A percentile compares a stretch with the other conserved stretches of the same genome.
phyloP scores from a whole-genome alignment of 2,113 vertebrate genomes.

The Oncorhynchus masou region DNA sequence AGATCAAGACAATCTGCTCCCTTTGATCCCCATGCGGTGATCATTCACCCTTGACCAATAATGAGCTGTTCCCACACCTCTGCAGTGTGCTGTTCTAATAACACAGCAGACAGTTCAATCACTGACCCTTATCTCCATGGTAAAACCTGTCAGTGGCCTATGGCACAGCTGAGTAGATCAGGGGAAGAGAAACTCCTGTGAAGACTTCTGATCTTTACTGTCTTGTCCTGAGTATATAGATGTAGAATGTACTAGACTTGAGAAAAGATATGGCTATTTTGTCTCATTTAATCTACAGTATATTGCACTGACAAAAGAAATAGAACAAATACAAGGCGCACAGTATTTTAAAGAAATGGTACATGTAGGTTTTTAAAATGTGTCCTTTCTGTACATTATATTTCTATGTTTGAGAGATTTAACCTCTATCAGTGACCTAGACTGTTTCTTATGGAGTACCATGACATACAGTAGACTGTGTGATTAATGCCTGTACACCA shows the following conservation, averaged over 20 bases:
- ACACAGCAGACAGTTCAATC: background rate
- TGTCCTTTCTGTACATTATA: constrained; percentile 39
- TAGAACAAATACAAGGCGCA: background rate
- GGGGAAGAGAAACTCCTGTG: background rate
- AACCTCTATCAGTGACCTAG: constrained; percentile 47
- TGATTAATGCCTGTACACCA: background rate
- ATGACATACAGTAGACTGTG: background rate
- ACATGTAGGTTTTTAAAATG: constrained; percentile 18
- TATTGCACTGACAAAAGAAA: background rate
- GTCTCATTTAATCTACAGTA: background rate
- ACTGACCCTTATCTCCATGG: constrained; percentile 7
- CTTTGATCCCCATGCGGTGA: constrained; percentile 31
- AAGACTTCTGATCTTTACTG: background rate
- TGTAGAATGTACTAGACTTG: background rate
- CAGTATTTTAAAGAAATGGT: background rate
- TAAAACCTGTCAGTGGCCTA: background rate
- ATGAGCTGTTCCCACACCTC: constrained; percentile 39
- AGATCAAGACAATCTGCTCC: constrained; percentile 29
- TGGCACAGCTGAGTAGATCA: constrained; percentile 1
- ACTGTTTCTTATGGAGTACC: too few relatives aligned
- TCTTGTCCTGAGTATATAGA: background rate
- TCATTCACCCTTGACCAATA: constrained; percentile 56
- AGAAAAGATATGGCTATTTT: background rate
- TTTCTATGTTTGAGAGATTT: constrained; percentile 57
- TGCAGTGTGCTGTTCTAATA: constrained; percentile 1